phyloP scores from a whole-genome alignment of 2,113 vertebrate genomes.

The Labrus mixtus region DNA sequence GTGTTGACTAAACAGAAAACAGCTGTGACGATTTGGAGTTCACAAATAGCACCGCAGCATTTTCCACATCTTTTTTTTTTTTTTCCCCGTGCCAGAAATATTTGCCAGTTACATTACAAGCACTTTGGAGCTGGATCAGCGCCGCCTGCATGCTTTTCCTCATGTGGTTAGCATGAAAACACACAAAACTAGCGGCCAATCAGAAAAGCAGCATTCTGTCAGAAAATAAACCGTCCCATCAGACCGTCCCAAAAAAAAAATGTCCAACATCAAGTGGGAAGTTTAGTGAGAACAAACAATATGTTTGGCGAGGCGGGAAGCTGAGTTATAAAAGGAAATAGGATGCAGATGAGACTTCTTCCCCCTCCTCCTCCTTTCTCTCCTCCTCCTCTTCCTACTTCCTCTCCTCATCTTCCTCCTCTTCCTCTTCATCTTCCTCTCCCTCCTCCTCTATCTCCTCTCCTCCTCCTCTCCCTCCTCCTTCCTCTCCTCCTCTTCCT shows the following conservation, averaged over 20 bases:
- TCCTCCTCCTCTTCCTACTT: background rate
- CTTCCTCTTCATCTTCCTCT: background rate
- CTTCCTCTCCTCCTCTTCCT: background rate
- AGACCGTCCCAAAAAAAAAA: no score
- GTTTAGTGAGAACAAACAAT: constrained; percentile 42
- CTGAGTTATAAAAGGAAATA: constrained; percentile 14
- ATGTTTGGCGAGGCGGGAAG: constrained; percentile 22
- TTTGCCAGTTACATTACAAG: constrained; percentile 57
- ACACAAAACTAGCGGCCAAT: constrained; percentile 1
- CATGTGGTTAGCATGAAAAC: constrained; percentile 40
- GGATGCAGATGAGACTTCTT: constrained; percentile 47
- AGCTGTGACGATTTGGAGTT: constrained; percentile 52
- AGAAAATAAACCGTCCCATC: constrained; percentile 19
- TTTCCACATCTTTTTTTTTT: constrained; percentile 31
- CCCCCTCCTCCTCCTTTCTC: background rate
- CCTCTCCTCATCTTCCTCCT: constrained; percentile 28
- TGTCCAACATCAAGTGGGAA: constrained; percentile 27
- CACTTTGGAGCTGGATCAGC: constrained; percentile 50
- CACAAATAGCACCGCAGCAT: constrained; percentile 45
- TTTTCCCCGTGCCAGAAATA: constrained; percentile 35
- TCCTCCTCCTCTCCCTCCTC: background rate
- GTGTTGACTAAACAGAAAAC: constrained; percentile 55
- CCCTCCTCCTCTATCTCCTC: no score
- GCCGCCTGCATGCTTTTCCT: constrained; percentile 20
- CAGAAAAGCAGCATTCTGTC: constrained; percentile 7